Conservation (phyloP, 1,140 invertebrate genomes). For the Parasteatoda tepidariorum region DNA sequence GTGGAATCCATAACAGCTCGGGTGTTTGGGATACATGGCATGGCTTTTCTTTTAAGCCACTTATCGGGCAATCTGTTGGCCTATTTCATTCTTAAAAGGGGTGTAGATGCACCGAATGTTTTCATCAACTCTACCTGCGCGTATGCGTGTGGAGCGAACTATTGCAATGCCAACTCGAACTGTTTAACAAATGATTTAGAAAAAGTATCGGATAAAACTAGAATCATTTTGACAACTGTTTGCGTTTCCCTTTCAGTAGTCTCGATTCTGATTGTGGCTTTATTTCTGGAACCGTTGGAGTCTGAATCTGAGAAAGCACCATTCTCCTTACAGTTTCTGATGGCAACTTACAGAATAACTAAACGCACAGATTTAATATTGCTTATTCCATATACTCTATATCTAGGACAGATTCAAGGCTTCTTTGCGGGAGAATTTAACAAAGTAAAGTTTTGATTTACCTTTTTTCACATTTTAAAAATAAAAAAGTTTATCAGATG, state of each 20-base stretch:
- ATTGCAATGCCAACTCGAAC: not conserved
- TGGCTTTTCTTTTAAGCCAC: conserved; percentile 42
- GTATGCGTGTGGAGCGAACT: not conserved
- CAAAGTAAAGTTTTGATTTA: no score
- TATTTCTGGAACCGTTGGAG: conserved; percentile 82
- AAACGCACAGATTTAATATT: conserved; percentile 83
- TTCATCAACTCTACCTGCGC: not conserved
- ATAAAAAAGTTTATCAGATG: no score
- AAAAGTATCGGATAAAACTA: conserved; percentile 82
- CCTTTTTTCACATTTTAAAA: no score
- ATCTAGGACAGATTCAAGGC: conserved; percentile 96
- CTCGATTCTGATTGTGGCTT: conserved; percentile 84
- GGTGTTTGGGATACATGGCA: conserved; percentile 61
- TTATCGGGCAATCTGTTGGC: conserved; percentile 60
- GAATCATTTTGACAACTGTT: conserved; percentile 87
- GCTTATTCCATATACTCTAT: conserved; percentile 93
- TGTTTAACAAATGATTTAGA: conserved; percentile 71
- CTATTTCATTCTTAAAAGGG: conserved; percentile 26
- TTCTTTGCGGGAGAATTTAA: conserved; percentile 96
- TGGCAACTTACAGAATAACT: conserved; percentile 84
- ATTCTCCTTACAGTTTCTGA: conserved; percentile 81
- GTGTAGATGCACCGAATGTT: not conserved
- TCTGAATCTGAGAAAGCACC: conserved; percentile 69
- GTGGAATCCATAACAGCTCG: conserved; percentile 48
- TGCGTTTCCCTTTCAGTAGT: conserved; percentile 87